Percentiles rank a stretch among this genome's conserved stretches.
Conservation (phyloP, 2,113 vertebrate genomes). For the Penelope pileata region DNA sequence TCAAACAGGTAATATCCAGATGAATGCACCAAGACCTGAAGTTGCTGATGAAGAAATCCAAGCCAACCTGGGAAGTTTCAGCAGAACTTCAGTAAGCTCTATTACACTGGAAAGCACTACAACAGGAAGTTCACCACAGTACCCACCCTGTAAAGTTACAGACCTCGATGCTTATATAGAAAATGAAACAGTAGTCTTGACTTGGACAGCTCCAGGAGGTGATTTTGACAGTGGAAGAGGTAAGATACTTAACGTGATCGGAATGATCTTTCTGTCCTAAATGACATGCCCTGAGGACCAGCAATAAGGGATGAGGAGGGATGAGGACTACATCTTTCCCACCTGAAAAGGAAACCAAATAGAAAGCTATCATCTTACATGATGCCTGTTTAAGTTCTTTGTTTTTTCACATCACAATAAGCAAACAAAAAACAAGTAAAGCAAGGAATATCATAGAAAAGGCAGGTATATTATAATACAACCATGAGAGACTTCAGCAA, state of each 20-base stretch:
- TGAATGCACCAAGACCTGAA: conserved; percentile 70
- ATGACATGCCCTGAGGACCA: background rate
- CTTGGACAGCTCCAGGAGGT: conserved; percentile 78
- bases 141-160: conserved; percentile 71
- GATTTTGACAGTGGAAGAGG: conserved; percentile 72
- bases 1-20: conserved; percentile 58
- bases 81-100: conserved; percentile 56
- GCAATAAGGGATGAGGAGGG: background rate
- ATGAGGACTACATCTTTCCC: background rate
- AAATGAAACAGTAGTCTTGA: conserved; percentile 58
- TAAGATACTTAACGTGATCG: background rate
- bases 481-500: background rate
- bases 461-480: background rate
- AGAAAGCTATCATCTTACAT: background rate
- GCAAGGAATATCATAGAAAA: background rate
- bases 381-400: background rate
- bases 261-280: background rate
- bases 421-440: background rate
- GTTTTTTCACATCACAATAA: background rate
- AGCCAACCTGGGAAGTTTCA: conserved; percentile 65
- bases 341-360: background rate
- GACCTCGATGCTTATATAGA: conserved; percentile 67
- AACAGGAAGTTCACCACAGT: background rate
- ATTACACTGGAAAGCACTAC: conserved; percentile 34
- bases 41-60: conserved; percentile 15